phyloP scores from a whole-genome alignment of 2,113 vertebrate species.

The Rhinogobius similis region DNA sequence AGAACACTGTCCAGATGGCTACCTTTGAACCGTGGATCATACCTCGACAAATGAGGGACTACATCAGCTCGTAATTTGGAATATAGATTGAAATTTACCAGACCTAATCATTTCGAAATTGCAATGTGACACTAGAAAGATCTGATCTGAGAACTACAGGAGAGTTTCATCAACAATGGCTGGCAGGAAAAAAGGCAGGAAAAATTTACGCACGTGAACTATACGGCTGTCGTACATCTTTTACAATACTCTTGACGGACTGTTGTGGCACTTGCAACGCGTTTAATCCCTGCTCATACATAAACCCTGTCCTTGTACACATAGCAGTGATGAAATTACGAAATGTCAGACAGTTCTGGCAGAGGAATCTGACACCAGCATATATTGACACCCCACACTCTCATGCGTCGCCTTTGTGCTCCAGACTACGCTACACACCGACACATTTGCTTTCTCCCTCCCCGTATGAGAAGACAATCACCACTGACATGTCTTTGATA shows the following conservation, averaged over 20 bases:
- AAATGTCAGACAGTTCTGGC: slow-evolving; percentile 36
- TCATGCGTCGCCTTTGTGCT: slow-evolving; percentile 34
- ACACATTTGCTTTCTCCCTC: slow-evolving; percentile 34
- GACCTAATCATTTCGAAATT: no score
- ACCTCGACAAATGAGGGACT: no score
- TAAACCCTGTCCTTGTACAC: background rate
- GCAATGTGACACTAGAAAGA: no score
- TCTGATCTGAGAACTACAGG: background rate
- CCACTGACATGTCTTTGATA: slow-evolving; percentile 70
- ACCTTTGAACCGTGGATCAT: no score
- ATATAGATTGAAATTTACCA: no score
- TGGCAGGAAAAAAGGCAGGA: background rate
- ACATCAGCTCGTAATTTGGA: no score
- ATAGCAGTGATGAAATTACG: slow-evolving; percentile 34
- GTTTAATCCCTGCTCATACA: background rate
- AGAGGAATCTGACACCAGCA: slow-evolving; percentile 9
- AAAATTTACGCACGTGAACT: background rate
- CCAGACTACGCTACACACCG: slow-evolving; percentile 22
- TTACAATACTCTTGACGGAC: background rate
- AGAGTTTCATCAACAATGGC: background rate
- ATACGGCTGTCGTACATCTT: background rate
- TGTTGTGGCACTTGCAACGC: background rate
- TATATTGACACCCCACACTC: slow-evolving; percentile 7
- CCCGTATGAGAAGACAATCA: slow-evolving; percentile 53
- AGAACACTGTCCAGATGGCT: no score